Evolutionary conservation across 1,140 invertebrate species (phyloP), one percentile per base, ranked within the genome.

Genomic region (Aculops lycopersici): DNA sequence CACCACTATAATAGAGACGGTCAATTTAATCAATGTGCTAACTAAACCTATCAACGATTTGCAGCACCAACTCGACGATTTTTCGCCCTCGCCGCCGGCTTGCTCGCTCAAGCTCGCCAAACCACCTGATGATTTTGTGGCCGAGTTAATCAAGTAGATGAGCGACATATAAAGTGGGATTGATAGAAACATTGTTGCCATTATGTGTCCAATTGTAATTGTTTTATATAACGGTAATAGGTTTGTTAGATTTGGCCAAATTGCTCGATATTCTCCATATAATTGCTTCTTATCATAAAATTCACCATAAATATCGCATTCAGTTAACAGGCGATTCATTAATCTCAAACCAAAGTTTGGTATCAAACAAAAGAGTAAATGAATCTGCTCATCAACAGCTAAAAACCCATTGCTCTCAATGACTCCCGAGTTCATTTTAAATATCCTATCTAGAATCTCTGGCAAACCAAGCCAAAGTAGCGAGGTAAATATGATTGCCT

Each of bases 391-490:
- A n/a, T 31, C 8, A n/a, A 31, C 24, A n/a, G 24, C 24, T n/a
- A 31, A 8, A n/a, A 31, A 31, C 8, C 24, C 24, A n/a, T 31
- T 31, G 24, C 24, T 31, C n/a, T 31, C 24, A n/a, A 31, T 31
- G n/a, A 31, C 24, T 8, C 24, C 24, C 24, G 24, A 31, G 24
- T 31, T n/a, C 24, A 31, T 31, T 31, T 31, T 31, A n/a, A 38
- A 38, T 15, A 38, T 13, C 5, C 37, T 8, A 38, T 17, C 16
- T 8, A 38, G 13, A 78, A 78, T 1, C 80, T 83, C 24, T 84
- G 84, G 56, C 92, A 81, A 56, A 88, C 81, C 50, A 84, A 63
- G 46, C 20, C 40, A 37, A 36, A 43, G 35, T 41, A 38, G 17
- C 8, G 15, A 13, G 36, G 36, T 43, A 38, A 2, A 16, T 16